Evolutionary conservation across 2,888 invertebrate genomes (phyloP), one percentile per base, ranked within the genome.

Genomic region (Heliconius hortense): DNA sequence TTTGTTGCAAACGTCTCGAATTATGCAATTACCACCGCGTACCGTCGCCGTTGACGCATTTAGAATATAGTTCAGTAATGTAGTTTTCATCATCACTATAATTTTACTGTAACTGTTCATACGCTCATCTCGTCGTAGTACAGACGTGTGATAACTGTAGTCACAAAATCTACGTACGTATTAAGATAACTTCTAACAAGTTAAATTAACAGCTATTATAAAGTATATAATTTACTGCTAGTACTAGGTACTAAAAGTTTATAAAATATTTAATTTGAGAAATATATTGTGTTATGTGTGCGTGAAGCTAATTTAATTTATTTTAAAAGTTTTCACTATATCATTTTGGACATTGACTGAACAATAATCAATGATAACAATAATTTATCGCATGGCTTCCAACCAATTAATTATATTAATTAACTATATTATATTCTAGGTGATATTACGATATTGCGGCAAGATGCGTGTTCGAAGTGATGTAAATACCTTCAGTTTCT

Each of bases 1-100:
- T 79, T 78, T 78, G 79, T 72, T 79, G 80, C 73, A 68, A 81
- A 83, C 84, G 80, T 79, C 75, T 81, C 76, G 80, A 84, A 85
- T 85, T 83, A 82, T 84, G 83, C 80, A 84, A 82, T 85, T 84
- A 82, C 81, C 69, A 72, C 35, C n/a, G 76, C 79, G 82, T 82
- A 82, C 83, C 80, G 81, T 79, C 76, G 71, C 76, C 74, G 73
- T 60, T 72, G 74, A 66, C 72, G 64, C 75, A 39, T 53, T 70
- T 66, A 76, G 73, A 74, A 76, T 76, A 72, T 74, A 70, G 72
- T 76, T 76, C 76, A 78, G 69, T 72, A 72, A 64, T 78, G 72
- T 67, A 35, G 63, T 75, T 70, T 74, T 76, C 48, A 53, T 74
- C 59, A 76, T 63, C 35, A 62, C 35, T 72, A 67, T 75, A 59